Evolutionary conservation across 2,113 vertebrate genomes (phyloP), one percentile per base, ranked within the genome.

Genomic region (Psilopogon haemacephalus): DNA sequence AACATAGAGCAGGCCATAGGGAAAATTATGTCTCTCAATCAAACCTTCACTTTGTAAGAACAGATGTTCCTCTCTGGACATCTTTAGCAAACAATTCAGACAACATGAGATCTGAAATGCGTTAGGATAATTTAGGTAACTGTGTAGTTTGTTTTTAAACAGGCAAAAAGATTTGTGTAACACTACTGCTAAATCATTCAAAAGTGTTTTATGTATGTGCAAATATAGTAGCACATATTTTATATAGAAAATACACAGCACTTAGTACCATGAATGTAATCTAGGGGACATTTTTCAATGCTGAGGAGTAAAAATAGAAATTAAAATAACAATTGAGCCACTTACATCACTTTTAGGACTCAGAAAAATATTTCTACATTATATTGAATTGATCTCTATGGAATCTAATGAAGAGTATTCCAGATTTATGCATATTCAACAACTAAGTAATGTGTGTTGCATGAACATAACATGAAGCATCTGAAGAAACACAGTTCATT

Each of bases 401-500:
- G 92, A 71, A 50, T 44, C 30, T 79, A 70, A 32, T 28, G 52
- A 87, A 90, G 65, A 78, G 32, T 87, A 28, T 67, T 89, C 28
- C 93, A 89, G 87, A 88, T 70, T 91, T 91, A 60, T 33, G 82
- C 21, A 83, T 32, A 20, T 12, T 58, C 44, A 33, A 64, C 76
- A 97, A 69, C 84, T 88, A 91, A 79, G 64, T 84, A 95, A 78
- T 86, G 72, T 88, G 77, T 10, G 0, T 84, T 94, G 81, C 50
- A 26, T 93, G 83, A 94, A 86, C 17, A 44, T 54, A 68, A 42
- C 56, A 71, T 78, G 84, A 84, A 87, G 89, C 12, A 6, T 59
- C 78, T 63, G 76, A 72, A 90, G 81, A 89, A 83, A 73, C 80
- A 32, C 30, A 35, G 14, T 24, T 67, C 44, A 33, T 83, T 93